phyloP scores from a whole-genome alignment of 2,888 invertebrate species.

The Cryptosula pallasiana region DNA sequence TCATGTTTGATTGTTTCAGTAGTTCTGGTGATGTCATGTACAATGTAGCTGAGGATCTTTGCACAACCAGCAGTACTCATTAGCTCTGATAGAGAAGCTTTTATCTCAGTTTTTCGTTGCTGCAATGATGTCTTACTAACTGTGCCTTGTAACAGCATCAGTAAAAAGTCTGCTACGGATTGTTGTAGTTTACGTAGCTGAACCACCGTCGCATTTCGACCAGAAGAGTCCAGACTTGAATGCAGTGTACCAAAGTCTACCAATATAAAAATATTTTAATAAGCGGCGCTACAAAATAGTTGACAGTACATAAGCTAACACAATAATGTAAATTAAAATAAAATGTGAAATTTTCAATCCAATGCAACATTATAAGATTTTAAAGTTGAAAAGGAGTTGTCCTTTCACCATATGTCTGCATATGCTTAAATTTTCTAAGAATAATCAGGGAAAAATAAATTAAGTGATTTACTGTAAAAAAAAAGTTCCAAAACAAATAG shows the following conservation, averaged over 20 bases:
- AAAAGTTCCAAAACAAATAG: neutral
- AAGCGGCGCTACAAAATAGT: too few relatives aligned
- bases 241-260: too few relatives aligned
- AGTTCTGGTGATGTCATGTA: neutral
- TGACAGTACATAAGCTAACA: too few relatives aligned
- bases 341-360: too few relatives aligned
- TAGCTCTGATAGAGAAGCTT: neutral
- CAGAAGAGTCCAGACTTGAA: too few relatives aligned
- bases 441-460: neutral
- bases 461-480: neutral
- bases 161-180: neutral
- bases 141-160: neutral
- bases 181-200: neutral
- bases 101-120: neutral
- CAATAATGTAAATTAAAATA: too few relatives aligned
- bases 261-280: too few relatives aligned
- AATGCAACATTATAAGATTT: too few relatives aligned
- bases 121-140: neutral
- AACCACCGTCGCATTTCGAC: neutral
- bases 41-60: neutral
- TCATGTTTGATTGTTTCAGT: neutral
- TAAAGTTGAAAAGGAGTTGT: too few relatives aligned
- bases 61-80: neutral
- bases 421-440: too few relatives aligned
- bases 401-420: too few relatives aligned